Evolutionary conservation across 2,113 vertebrate species (phyloP), one percentile per base, ranked within the genome.

Genomic region (Prionailurus viverrinus): DNA sequence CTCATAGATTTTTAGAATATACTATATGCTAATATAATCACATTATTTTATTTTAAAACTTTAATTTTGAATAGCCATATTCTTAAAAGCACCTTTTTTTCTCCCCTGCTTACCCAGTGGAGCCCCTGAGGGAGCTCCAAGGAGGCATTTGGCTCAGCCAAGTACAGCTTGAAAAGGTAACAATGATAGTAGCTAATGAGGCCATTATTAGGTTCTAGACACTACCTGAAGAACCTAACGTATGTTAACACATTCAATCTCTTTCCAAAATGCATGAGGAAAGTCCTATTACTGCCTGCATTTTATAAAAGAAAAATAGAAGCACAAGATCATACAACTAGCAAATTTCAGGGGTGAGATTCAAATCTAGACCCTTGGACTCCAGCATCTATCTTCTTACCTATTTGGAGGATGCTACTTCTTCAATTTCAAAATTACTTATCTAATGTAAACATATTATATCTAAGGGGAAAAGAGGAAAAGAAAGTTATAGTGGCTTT

Each of bases 371-470:
- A 4, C 58, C 25, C 16, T 29, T 21, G 76, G 55, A 41, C 21
- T 69, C 12, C 45, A 86, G 33, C 11, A 15, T 83, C 78, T 69
- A 41, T 95, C 74, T 63, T 82, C 63, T 74, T 86, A 33, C 48
- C n/a, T 29, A 84, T 79, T 65, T 83, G 92, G 23, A 73, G 10
- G 21, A 73, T 55, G 29, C 15, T 71, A n/a, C 18, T 93, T 89
- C 68, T 84, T 95, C 58, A 94, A 29, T 94, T 33, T 78, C 25
- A 84, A 73, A 45, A 45, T 13, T 53, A 79, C 82, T 93, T 83
- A 58, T 31, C 12, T 53, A 82, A 85, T 27, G 6, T 36, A 71
- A 89, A 83, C 29, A 78, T 51, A 83, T 84, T 71, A 31, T 66
- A 92, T 66, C 66, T 36, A 79, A 19, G 16, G 36, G 23, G 2